Evolutionary conservation across 2,113 vertebrate species (phyloP).

Genomic region (Brachypodius melanocephalos): DNA sequence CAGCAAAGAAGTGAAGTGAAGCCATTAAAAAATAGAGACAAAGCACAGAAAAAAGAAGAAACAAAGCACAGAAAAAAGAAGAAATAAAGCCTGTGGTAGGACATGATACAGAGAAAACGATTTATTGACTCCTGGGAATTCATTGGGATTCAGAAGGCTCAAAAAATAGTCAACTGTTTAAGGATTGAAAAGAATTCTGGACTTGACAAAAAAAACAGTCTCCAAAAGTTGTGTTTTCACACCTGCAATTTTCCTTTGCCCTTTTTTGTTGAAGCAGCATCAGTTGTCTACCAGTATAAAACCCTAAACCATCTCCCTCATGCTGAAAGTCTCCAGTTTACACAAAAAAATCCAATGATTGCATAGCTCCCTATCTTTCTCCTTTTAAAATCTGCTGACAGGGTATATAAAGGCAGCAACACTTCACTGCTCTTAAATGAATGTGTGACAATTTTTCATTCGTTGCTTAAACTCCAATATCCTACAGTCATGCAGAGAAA

Average conservation of each 20-base stretch:
- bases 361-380: background rate
- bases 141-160: background rate
- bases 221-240: background rate
- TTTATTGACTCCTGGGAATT: background rate
- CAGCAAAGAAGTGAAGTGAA: background rate
- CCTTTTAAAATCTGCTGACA: background rate
- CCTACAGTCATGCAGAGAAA: background rate
- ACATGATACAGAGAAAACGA: background rate
- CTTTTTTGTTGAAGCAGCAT: background rate
- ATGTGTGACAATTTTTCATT: conserved; percentile 1
- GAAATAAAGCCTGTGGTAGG: background rate
- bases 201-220: background rate
- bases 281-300: background rate
- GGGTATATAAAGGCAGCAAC: background rate
- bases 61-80: background rate
- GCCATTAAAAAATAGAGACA: background rate
- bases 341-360: background rate
- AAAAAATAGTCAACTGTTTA: background rate
- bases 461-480: background rate
- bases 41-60: background rate
- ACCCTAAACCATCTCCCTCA: background rate
- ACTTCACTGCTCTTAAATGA: background rate
- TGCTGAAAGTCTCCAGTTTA: background rate
- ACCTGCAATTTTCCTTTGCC: background rate
- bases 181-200: background rate